Evolutionary conservation across 2,113 vertebrate genomes (phyloP), one percentile per base, ranked within the genome.

Genomic region (Tyto alba): DNA sequence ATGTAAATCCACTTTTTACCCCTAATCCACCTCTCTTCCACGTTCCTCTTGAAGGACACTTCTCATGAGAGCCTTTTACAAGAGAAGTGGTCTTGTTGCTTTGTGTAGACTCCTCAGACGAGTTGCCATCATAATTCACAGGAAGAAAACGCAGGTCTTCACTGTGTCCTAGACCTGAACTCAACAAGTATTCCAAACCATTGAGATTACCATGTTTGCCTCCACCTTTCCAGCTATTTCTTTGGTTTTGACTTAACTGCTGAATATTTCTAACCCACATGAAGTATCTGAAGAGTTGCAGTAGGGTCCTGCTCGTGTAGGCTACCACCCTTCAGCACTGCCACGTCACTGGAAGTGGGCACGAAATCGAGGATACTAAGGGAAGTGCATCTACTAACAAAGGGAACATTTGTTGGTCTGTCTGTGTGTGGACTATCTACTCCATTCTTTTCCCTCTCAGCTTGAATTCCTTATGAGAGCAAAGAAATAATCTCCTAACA

Each of bases 1-100:
- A 30, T 85, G 87, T 82, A 91, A 94, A 96, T 95, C 67, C 50
- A 66, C 13, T 66, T 96, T 80, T 83, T 91, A 36, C 32, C 26
- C 53, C 23, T 75, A 75, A 85, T 85, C 69, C 30, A 80, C 23
- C 38, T 73, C 40, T 91, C 62, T 79, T 85, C 62, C 34, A 15
- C 15, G 3, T 74, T 85, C 30, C 27, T 90, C 40, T 86, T 92
- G 83, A 94, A 88, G 69, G 55, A 84, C 63, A 59, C 27, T 91
- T 91, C 77, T 91, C 25, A 27, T 38, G 57, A 95, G 88, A 83
- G 55, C 41, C 55, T 93, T 94, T 80, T 50, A 83, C 9, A 6
- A 62, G 67, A 82, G 76, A 91, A 91, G 72, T 87, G 76, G 73
- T 56, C 29, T 73, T 68, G 5, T 20, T 79, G 66, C 48, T 85